Conservation (phyloP, 2,113 vertebrate genomes). For the Columba janthina region DNA sequence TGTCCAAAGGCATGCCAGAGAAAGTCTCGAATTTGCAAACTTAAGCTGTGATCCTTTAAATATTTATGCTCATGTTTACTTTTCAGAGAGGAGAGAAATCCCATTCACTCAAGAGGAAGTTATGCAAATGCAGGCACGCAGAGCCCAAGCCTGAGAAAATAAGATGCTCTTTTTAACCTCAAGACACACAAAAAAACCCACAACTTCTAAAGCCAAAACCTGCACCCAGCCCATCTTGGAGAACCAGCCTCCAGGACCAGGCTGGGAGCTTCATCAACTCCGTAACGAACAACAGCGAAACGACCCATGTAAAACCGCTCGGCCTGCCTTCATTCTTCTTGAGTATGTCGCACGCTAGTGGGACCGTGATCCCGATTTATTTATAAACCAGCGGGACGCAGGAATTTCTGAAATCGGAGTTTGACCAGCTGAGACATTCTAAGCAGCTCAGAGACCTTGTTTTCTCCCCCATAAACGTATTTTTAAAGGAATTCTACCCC, state of each 20-base stretch:
- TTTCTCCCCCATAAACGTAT: not conserved
- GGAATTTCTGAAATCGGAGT: constrained; percentile 16
- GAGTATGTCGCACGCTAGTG: fast-evolving
- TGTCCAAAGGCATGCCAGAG: constrained; percentile 20
- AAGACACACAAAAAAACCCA: not conserved
- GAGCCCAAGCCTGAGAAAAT: not conserved
- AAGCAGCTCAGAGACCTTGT: not conserved
- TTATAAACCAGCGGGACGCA: not conserved
- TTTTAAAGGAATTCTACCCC: not conserved
- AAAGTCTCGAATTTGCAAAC: constrained; percentile 16
- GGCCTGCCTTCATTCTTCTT: not conserved
- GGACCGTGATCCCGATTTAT: not conserved
- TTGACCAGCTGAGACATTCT: not conserved
- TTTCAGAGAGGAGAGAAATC: not conserved
- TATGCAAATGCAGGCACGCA: not conserved
- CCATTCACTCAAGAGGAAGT: not conserved
- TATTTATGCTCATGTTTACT: constrained; percentile 37
- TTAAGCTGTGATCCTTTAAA: constrained; percentile 9
- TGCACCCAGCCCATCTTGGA: not conserved
- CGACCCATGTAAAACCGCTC: fast-evolving
- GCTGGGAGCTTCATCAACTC: not conserved
- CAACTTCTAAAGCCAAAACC: not conserved
- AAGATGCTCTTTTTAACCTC: not conserved
- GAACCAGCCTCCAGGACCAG: not conserved
- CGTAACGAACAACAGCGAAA: fast-evolving